Evolutionary conservation across 2,113 vertebrate genomes (phyloP).

Genomic region (Coregonus clupeaformis): DNA sequence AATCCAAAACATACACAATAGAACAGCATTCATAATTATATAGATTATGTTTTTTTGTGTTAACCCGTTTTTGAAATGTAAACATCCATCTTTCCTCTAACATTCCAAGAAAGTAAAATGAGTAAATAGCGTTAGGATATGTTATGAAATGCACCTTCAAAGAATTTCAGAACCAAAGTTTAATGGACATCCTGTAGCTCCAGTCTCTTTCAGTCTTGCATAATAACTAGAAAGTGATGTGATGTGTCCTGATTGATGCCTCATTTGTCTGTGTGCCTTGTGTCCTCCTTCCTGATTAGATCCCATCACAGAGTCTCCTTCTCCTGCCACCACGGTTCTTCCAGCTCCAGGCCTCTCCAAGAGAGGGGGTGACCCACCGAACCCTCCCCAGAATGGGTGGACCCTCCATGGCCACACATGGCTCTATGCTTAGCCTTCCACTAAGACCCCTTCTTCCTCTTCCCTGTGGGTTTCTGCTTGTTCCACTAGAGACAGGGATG

Average conservation of each 20-base stretch:
- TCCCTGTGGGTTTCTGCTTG: constrained; percentile 69
- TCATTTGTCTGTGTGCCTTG: constrained; percentile 31
- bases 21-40: no score
- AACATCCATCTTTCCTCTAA: no score
- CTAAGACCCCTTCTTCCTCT: constrained; percentile 30
- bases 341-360: constrained; percentile 23
- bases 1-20: no score
- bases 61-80: no score
- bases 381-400: constrained; percentile 40
- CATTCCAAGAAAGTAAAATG: no score
- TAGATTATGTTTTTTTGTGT: no score
- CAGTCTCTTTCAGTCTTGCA: not conserved
- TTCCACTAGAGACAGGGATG: constrained; percentile 66
- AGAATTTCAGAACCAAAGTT: not conserved
- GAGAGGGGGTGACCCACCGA: constrained; percentile 35
- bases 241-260: constrained; percentile 24
- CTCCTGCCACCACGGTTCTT: not conserved
- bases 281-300: not conserved
- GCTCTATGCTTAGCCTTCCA: constrained; percentile 50
- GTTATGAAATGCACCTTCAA: no score
- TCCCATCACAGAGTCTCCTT: not conserved
- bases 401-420: constrained; percentile 57
- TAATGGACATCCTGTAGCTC: not conserved
- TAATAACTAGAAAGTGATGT: not conserved
- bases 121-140: no score